Conservation (phyloP, 2,113 vertebrate species). For the Macrotis lagotis region DNA sequence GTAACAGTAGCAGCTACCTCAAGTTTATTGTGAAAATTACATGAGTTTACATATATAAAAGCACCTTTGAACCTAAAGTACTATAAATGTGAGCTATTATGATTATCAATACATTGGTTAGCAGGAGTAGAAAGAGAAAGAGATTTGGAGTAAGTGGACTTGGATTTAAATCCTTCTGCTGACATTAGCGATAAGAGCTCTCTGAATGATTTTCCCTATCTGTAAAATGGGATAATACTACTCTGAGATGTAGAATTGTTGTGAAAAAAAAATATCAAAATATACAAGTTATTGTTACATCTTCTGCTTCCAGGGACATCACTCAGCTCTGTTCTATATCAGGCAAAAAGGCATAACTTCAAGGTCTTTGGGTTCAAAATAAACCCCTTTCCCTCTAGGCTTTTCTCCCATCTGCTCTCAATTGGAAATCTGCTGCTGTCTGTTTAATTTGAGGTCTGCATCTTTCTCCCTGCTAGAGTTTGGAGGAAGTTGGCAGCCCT, state of each 20-base stretch:
- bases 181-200: background rate
- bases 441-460: background rate
- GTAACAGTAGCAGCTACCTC: background rate
- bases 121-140: rapidly evolving
- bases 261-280: background rate
- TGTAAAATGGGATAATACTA: background rate
- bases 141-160: rapidly evolving
- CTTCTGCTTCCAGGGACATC: background rate
- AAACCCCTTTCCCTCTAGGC: background rate
- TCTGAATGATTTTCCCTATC: background rate
- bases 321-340: background rate
- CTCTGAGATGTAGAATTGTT: background rate
- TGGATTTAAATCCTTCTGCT: background rate
- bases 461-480: background rate
- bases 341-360: background rate
- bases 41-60: background rate
- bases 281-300: background rate
- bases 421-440: background rate
- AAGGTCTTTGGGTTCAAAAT: background rate
- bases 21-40: background rate
- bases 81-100: background rate
- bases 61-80: background rate
- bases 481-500: background rate
- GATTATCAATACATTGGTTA: background rate
- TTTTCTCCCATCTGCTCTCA: background rate